Base-by-base conservation (phyloP, 2,888 invertebrate species). In the Drosophila falleni region DNA sequence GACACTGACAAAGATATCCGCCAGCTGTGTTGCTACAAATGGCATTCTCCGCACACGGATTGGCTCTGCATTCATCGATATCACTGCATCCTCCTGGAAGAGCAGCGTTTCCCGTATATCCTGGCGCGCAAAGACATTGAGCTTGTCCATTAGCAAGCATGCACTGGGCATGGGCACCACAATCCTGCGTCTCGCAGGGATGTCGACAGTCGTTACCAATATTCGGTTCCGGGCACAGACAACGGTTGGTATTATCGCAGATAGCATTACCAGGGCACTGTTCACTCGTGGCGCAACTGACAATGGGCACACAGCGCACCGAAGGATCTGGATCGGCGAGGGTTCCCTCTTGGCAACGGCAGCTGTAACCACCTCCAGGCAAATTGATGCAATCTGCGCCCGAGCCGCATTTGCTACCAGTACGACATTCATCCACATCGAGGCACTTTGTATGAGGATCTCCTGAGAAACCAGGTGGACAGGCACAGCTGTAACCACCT, bases 261-360 rank as follows among this genome's bases (percentile, higher is more conserved):
- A 97, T 93, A 5, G 97, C 96, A 93, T 98, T 98, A 83, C 98
- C 98, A 29, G 97, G 97, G 92, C 98, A 98, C 76, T 97, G 96
- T 55, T 94, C 94, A 89, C 97, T 95, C 2, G 91, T 92, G 74
- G 94, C 94, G 89, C 98, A 98, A 31, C 95, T 96, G 11, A 97
- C 95, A 77, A 97, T 95, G 88, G 96, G 96, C 50, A 96, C 95
- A 91, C 98, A 98, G 90, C 96, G 95, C 1, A 96, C 95, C 83
- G 95, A 94, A 1, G 97, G 95, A 92, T 97, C 97, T 8, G 97
- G 97, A 92, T 97, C 97, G 15, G 97, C 95, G 67, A 97, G 93
- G 0, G 96, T 96, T 74, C 96, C 96, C 64, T 96, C 95, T 0
- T 97, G 97, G 90, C 98, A 98, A 78, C 95, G 94, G 90, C 98